These are phyloP conservation scores for Lutjanus erythropterus DNA, from an alignment of 2,113 vertebrate genomes.

Conservation along the genomic window DNA sequence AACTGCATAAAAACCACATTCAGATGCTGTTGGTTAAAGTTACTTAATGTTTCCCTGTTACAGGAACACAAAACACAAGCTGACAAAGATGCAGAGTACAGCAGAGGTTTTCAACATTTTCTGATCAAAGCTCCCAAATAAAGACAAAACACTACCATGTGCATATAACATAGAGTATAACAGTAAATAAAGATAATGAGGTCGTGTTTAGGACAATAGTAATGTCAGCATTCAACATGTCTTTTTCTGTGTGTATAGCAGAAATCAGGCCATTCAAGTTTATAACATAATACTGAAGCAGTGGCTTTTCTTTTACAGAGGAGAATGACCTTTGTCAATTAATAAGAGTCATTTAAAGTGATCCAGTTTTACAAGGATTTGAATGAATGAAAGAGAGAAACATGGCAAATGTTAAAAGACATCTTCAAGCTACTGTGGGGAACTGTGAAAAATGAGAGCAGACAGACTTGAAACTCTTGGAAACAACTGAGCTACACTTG, in stretches of 20 bases:
- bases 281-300: background rate
- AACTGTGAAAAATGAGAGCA: background rate
- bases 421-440: background rate
- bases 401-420: background rate
- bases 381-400: background rate
- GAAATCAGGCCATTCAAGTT: background rate
- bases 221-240: background rate
- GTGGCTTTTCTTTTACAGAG: background rate
- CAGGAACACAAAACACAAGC: conserved; percentile 22
- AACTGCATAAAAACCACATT: conserved; percentile 58
- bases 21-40: conserved; percentile 61
- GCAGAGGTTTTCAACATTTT: conserved; percentile 15
- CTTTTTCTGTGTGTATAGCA: background rate
- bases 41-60: background rate
- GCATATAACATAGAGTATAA: too few species aligned
- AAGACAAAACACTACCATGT: conserved; percentile 1
- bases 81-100: conserved; percentile 9
- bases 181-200: background rate
- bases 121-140: background rate
- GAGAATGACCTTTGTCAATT: background rate
- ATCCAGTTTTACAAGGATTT: background rate
- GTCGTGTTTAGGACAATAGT: background rate
- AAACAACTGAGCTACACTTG: conserved; percentile 13
- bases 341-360: background rate
- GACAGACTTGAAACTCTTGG: background rate